Percentiles rank a stretch among this genome's conserved stretches.
These are phyloP conservation scores for Corynorhinus townsendii DNA, from an alignment of 2,113 vertebrate genomes.

Conservation along the genomic window DNA sequence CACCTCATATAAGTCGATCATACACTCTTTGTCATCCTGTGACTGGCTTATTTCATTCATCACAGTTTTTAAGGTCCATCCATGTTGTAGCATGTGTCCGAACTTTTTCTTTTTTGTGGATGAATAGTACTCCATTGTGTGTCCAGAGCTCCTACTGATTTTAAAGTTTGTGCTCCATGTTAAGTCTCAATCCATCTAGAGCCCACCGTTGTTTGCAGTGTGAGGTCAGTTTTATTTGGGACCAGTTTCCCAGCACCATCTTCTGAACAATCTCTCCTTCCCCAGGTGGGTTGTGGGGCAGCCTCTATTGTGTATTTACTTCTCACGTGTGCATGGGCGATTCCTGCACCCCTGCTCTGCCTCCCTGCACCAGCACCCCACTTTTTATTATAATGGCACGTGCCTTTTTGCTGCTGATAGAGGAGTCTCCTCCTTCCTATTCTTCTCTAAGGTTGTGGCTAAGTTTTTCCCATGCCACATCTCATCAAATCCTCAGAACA, in stretches of 20 bases:
- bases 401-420: background rate
- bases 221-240: background rate
- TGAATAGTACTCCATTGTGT: background rate
- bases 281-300: background rate
- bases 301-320: too few relatives aligned
- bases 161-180: background rate
- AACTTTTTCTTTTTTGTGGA: background rate
- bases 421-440: background rate
- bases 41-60: background rate
- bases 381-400: rapidly evolving
- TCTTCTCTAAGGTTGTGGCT: background rate
- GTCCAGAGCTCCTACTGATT: background rate
- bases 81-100: background rate
- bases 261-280: background rate
- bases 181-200: background rate
- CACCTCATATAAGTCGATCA: too few relatives aligned
- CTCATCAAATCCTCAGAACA: background rate
- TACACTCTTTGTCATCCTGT: background rate
- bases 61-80: background rate
- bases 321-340: rapidly evolving
- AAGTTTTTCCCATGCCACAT: background rate
- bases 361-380: background rate
- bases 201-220: background rate
- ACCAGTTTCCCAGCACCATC: background rate
- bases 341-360: background rate